phyloP scores from a whole-genome alignment of 37 sponge, comb jelly and placozoan species.

The Spongilla lacustris region DNA sequence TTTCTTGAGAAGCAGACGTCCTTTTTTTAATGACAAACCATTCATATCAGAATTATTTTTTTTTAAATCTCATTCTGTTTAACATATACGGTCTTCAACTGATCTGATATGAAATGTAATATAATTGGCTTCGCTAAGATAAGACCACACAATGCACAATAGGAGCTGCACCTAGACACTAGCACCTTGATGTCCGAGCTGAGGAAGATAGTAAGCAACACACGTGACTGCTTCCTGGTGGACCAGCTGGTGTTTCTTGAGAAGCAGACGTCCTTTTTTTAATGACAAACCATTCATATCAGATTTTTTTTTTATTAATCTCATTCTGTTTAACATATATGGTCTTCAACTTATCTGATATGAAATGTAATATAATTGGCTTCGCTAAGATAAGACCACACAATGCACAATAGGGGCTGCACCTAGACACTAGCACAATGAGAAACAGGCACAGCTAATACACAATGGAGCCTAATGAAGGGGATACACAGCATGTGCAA shows the following conservation, averaged over 20 bases:
- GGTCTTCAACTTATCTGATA: too few species aligned
- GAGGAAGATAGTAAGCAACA: conserved; percentile 44
- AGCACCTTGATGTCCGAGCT: conserved; percentile 39
- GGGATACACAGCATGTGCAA: too few species aligned
- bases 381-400: background rate
- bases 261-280: conserved; percentile 28
- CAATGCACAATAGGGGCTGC: background rate
- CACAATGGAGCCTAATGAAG: too few species aligned
- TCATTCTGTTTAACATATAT: too few species aligned
- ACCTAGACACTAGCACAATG: background rate
- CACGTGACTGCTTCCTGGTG: conserved; percentile 82
- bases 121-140: background rate
- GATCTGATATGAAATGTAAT: too few species aligned
- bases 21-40: background rate
- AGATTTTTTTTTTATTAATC: too few species aligned
- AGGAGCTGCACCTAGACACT: background rate
- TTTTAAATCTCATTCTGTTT: too few species aligned
- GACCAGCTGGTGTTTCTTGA: conserved; percentile 85
- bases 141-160: background rate
- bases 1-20: conserved; percentile 65
- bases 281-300: background rate
- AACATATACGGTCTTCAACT: too few species aligned
- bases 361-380: too few species aligned
- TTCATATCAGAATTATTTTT: too few species aligned
- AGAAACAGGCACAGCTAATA: background rate